A percentile compares a stretch with the other conserved stretches of the same genome.
Evolutionary conservation across 1,140 invertebrate species (phyloP).

Genomic region (Andrena cerasifolii): DNA sequence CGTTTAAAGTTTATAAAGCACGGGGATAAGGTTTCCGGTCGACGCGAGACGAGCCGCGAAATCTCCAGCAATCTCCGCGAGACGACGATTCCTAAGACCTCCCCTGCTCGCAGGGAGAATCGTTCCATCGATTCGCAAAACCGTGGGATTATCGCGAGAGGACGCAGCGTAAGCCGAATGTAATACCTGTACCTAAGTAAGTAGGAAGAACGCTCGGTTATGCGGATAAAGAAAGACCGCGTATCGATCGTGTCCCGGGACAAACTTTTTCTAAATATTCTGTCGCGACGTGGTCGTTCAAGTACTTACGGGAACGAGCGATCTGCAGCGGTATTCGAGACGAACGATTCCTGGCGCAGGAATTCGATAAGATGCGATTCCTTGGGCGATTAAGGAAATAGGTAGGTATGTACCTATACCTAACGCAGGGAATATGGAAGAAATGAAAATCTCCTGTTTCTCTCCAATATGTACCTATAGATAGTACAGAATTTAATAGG

Average conservation of each 20-base stretch:
- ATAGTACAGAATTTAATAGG: too few species aligned
- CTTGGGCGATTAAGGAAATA: too few species aligned
- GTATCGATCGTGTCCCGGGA: constrained; percentile 28
- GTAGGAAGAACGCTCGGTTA: constrained; percentile 8
- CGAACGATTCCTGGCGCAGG: too few species aligned
- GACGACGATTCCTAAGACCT: not conserved
- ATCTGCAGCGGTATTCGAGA: too few species aligned
- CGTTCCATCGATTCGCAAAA: constrained; percentile 5
- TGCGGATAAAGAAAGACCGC: not conserved
- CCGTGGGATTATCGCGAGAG: constrained; percentile 26
- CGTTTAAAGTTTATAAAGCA: too few species aligned
- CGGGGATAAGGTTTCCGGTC: not conserved
- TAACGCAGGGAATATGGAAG: too few species aligned
- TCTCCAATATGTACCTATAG: too few species aligned
- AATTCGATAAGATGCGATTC: too few species aligned
- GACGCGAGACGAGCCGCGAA: not conserved
- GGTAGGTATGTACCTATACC: too few species aligned
- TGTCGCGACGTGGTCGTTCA: not conserved
- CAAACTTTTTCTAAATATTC: constrained; percentile 3
- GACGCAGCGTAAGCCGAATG: constrained; percentile 11
- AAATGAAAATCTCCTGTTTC: too few species aligned
- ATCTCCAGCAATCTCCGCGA: not conserved
- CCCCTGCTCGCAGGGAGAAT: not conserved
- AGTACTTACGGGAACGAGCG: too few species aligned
- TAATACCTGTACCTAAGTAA: too few species aligned